Evolutionary conservation across 2,113 vertebrate genomes (phyloP), one percentile per base, ranked within the genome.

Genomic region (Otolemur garnettii): DNA sequence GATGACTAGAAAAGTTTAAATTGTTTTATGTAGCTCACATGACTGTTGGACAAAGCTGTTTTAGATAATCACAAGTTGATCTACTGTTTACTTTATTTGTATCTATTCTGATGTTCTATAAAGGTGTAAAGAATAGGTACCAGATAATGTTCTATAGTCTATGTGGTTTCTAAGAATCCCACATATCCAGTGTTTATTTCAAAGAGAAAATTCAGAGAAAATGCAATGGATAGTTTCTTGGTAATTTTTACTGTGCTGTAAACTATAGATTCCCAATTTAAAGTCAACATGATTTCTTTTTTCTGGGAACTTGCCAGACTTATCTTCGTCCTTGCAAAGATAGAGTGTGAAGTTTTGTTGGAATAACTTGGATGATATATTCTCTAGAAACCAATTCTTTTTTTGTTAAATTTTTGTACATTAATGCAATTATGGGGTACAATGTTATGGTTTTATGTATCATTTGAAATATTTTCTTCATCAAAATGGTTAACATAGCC

Each of bases 151-250:
- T 93, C 35, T 42, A 53, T 10, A 55, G 9, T n/a, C 38, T 90
- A 22, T 3, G 10, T 80, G 38, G 15, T 92, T 62, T 85, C 38
- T 74, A 69, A 35, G 64, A 91, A 85, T 80, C 6, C 24, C n/a
- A 85, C 30, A 33, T 92, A 88, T 50, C 5, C 66, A 24, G 28
- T 69, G n/a, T 92, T 89, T 87, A 18, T 75, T 94, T 81, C 89
- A 86, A 92, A 77, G 69, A 64, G 62, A 75, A 81, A 74, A 10
- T 91, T 84, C 60, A 88, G 30, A 96, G 84, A 80, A 94, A 86
- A 81, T 77, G 30, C 19, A 91, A 4, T 62, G 57, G 35, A 89
- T 24, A 94, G 68, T 89, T 89, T 79, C n/a, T 57, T 84, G 11
- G 30, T 80, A 50, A 92, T 92, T 88, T 94, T 89, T 89, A 64